Evolutionary conservation across 35 echinoderm and acorn worm species (phyloP), one percentile per base, ranked within the genome.

Genomic region (Anneissia japonica): DNA sequence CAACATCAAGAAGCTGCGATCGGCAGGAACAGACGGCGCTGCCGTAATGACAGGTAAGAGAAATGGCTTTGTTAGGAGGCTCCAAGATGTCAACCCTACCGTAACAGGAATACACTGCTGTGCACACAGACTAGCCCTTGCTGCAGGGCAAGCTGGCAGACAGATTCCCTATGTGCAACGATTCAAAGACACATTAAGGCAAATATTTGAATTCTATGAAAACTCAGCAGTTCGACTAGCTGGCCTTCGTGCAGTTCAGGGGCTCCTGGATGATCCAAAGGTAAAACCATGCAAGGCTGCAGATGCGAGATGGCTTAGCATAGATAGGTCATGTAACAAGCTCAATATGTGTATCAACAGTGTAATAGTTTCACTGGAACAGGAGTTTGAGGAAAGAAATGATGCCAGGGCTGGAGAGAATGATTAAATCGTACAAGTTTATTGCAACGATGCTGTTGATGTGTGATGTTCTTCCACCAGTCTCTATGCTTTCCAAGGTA

Each of bases 401-500:
- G 89, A 91, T 40, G 83, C 89, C 16, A 85, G 82, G 82, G 35
- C 38, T 90, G 23, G 51, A 38, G 39, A 74, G 82, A 33, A 72
- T 90, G 56, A n/a, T 90, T 73, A 32, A 85, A 37, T 35, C 85
- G 6, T 90, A 64, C 51, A 72, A 45, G 19, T 90, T 90, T 78
- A 51, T 90, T 16, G 88, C 82, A 73, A 73, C 46, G 28, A 55
- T 90, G 12, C 37, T 36, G 21, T 75, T 90, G 82, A 90, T 90
- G 88, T 31, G 85, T 31, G 88, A 90, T 39, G 38, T 90, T 56
- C 64, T 90, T 51, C 88, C 88, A 31, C 81, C 73, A 74, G 26
- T 90, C 29, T 64, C 82, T 19, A 86, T 77, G 16, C 41, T 90
- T 21, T 90, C 88, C 14, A 43, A 90, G 77, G 46, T 41, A 40